Conservation (phyloP, 1,140 invertebrate species). For the Aphelenchoides avenae region DNA sequence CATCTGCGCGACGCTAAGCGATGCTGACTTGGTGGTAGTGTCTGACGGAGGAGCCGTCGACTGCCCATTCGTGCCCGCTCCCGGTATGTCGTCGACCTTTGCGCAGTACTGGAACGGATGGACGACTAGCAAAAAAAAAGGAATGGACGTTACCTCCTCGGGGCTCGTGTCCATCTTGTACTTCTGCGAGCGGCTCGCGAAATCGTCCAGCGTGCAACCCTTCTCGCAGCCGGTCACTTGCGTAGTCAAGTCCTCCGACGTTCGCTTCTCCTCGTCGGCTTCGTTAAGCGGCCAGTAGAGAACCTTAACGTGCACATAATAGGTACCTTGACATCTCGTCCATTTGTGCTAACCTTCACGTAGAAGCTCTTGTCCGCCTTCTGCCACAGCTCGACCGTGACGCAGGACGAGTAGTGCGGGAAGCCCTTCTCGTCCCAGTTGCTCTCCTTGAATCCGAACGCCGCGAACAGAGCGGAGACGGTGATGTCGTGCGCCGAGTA, state of each 20-base stretch:
- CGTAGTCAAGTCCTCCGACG: slow-evolving; percentile 8
- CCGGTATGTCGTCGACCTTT: too few relatives aligned
- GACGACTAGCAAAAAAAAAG: too few relatives aligned
- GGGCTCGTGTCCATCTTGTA: slow-evolving; percentile 11
- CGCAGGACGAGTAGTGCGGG: slow-evolving; percentile 27
- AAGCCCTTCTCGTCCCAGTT: slow-evolving; percentile 25
- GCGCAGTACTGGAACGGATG: too few relatives aligned
- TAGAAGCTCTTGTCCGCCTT: too few relatives aligned
- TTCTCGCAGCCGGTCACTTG: slow-evolving; percentile 12
- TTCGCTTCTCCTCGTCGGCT: too few relatives aligned
- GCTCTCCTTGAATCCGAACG: slow-evolving; percentile 28
- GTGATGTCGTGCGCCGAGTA: slow-evolving; percentile 41
- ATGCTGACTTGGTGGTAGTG: too few relatives aligned
- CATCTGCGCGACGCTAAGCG: too few relatives aligned
- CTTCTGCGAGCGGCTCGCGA: slow-evolving; percentile 6
- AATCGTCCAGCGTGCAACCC: slow-evolving; percentile 19
- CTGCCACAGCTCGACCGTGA: slow-evolving; percentile 28
- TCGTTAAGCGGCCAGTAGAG: slow-evolving; percentile 19
- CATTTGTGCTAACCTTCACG: too few relatives aligned
- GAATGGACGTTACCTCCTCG: slow-evolving; percentile 6
- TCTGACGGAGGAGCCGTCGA: too few relatives aligned
- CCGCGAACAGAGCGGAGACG: slow-evolving; percentile 22
- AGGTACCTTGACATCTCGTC: too few relatives aligned
- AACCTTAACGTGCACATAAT: too few relatives aligned
- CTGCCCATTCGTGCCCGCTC: too few relatives aligned